phyloP scores from a whole-genome alignment of 2,888 invertebrate species.

The Dione juno region DNA sequence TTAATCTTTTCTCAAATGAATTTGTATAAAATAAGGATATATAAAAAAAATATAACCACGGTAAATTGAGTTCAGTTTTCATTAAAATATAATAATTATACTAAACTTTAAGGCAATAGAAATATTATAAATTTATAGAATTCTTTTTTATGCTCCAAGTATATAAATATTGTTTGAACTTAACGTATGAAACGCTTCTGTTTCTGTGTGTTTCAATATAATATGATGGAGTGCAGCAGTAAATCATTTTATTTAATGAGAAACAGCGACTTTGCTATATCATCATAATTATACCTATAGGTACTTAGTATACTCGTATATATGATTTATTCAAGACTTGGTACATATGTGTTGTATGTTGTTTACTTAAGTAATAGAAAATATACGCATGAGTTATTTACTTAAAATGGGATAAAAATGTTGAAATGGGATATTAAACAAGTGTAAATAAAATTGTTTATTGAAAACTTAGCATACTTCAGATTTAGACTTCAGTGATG shows the following conservation, averaged over 20 bases:
- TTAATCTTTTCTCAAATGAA: too few relatives aligned
- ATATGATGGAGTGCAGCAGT: not conserved
- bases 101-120: not conserved
- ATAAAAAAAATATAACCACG: too few relatives aligned
- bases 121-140: constrained; percentile 6
- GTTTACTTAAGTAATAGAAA: not conserved
- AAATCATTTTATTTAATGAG: constrained; percentile 10
- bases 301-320: too few relatives aligned
- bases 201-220: constrained; percentile 7
- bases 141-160: not conserved
- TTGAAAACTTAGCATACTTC: not conserved
- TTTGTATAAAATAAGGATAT: too few relatives aligned
- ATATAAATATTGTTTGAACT: not conserved
- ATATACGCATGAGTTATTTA: too few relatives aligned
- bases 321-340: not conserved
- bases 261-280: not conserved
- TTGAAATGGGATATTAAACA: not conserved
- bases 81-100: not conserved
- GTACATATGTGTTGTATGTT: too few relatives aligned
- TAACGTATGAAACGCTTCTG: not conserved
- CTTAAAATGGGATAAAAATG: too few relatives aligned
- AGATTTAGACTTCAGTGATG: not conserved
- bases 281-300: not conserved
- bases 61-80: too few relatives aligned
- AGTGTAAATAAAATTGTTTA: not conserved